These are phyloP conservation scores for Calidris pugnax DNA, from an alignment of 2,113 vertebrate genomes.

Conservation along the genomic window DNA sequence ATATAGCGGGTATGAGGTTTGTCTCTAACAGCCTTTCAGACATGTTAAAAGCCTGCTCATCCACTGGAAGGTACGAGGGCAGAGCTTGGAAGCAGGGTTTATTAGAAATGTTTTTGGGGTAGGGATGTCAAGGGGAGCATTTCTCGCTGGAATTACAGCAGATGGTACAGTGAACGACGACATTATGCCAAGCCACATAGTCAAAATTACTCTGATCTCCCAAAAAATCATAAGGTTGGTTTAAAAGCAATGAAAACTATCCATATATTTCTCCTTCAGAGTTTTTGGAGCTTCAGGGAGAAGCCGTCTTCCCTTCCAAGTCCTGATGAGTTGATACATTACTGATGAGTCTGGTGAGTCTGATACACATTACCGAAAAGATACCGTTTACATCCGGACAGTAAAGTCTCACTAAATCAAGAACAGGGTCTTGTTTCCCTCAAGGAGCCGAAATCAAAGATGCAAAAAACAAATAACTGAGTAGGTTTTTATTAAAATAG, in stretches of 20 bases:
- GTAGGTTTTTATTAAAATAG: constrained; percentile 15
- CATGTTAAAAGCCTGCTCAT: not conserved
- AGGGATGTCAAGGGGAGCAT: not conserved
- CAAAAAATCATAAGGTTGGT: not conserved
- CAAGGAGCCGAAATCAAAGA: constrained; percentile 35
- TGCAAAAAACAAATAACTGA: not conserved
- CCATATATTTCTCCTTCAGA: not conserved
- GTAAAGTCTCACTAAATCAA: not conserved
- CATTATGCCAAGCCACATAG: not conserved
- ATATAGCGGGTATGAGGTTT: not conserved
- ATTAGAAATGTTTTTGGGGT: not conserved
- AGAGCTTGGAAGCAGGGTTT: not conserved
- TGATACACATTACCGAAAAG: not conserved
- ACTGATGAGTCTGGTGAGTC: not conserved
- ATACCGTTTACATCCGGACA: not conserved
- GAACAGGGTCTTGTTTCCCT: not conserved
- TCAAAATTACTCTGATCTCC: not conserved
- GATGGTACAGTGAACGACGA: not conserved
- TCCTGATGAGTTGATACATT: not conserved
- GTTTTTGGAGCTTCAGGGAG: not conserved
- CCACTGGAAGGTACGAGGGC: not conserved
- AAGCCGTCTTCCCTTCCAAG: not conserved
- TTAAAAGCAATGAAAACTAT: not conserved
- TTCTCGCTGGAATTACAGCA: not conserved
- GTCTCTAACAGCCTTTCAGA: not conserved